phyloP scores from a whole-genome alignment of 2,113 vertebrate genomes.

The Nerophis ophidion region DNA sequence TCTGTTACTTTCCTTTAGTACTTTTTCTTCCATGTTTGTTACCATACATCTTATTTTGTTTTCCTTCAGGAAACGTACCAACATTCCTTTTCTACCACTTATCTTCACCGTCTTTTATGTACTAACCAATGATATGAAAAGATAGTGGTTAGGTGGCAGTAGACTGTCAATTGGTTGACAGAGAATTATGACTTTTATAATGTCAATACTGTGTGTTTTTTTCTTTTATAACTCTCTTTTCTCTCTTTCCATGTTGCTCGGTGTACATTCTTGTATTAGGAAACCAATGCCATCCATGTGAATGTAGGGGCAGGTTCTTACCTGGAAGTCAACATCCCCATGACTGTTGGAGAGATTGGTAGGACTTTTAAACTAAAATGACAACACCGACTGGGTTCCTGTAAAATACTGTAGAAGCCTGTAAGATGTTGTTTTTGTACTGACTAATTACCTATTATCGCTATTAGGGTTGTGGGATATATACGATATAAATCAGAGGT shows the following conservation, averaged over 20 bases:
- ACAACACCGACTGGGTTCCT: background rate
- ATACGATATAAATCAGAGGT: too few species aligned
- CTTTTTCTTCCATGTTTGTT: background rate
- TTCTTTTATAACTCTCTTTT: background rate
- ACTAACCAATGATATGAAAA: too few species aligned
- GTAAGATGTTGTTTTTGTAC: background rate
- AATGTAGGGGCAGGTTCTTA: conserved; percentile 99
- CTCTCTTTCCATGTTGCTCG: conserved; percentile 2
- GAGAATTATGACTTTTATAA: background rate
- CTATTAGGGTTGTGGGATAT: too few species aligned
- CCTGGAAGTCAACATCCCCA: conserved; percentile 97
- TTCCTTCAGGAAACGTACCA: too few species aligned
- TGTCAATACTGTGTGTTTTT: background rate
- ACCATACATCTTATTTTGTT: too few species aligned
- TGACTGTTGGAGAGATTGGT: conserved; percentile 92
- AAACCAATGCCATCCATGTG: conserved; percentile 98
- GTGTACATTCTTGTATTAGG: conserved; percentile 67
- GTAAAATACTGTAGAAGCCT: background rate
- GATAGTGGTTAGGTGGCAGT: too few species aligned
- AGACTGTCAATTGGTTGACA: too few species aligned
- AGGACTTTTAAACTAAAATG: conserved; percentile 15
- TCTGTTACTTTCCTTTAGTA: background rate
- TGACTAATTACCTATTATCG: background rate
- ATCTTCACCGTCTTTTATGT: too few species aligned
- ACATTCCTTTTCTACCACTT: too few species aligned